Conservation (phyloP, 2,888 invertebrate genomes). For the Yponomeuta plumbellus region DNA sequence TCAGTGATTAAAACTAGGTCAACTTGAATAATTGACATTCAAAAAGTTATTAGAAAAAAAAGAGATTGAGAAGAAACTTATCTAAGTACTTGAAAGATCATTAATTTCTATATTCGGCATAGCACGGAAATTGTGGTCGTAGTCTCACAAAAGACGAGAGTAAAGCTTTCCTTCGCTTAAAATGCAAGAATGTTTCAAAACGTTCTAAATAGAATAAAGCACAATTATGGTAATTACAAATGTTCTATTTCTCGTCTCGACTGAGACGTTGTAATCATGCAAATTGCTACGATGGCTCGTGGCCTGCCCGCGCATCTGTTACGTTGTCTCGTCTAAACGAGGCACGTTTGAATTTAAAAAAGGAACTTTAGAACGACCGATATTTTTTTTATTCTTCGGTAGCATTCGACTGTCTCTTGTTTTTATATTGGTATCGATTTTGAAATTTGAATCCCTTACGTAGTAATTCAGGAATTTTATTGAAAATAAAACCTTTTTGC, state of each 20-base stretch:
- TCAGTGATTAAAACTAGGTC: too few relatives aligned
- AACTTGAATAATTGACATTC: too few relatives aligned
- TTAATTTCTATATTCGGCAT: conserved; percentile 28
- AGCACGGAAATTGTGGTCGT: conserved; percentile 57
- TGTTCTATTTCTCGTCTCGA: conserved; percentile 19
- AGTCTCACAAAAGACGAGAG: neutral
- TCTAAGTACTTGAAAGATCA: too few relatives aligned
- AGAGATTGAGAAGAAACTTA: too few relatives aligned
- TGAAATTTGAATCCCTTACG: neutral
- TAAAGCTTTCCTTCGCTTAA: neutral
- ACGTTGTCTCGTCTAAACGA: neutral
- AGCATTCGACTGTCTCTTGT: neutral
- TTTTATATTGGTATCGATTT: neutral
- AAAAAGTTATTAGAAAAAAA: too few relatives aligned
- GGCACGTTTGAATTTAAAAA: neutral
- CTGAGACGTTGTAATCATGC: conserved; percentile 24
- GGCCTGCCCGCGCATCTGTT: conserved; percentile 19
- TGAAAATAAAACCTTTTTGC: neutral
- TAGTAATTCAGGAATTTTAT: neutral
- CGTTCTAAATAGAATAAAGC: conserved; percentile 12
- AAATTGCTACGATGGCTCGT: conserved; percentile 23
- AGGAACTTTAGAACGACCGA: neutral
- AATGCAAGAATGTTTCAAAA: conserved; percentile 11
- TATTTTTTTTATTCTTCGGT: neutral
- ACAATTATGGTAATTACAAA: conserved; percentile 23